These are phyloP conservation scores for Pogonomyrmex californicus DNA, from an alignment of 1,140 invertebrate genomes.

Conservation along the genomic window DNA sequence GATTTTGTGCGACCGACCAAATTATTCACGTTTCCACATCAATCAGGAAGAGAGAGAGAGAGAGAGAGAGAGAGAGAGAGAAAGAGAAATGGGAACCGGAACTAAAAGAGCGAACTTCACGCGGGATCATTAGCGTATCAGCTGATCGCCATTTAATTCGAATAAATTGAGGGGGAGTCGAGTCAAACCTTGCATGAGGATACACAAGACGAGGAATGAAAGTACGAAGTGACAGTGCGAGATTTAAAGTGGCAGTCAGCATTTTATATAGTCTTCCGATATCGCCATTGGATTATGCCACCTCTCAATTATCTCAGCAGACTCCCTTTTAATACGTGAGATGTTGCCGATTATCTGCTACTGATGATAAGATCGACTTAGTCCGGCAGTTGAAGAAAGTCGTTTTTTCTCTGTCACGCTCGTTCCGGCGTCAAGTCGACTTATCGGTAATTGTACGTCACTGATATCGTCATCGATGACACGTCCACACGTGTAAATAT, in stretches of 20 bases:
- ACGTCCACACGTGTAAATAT: conserved; percentile 21
- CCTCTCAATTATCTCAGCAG: neutral
- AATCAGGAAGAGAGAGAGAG: no score
- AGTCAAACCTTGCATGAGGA: neutral
- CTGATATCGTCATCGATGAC: conserved; percentile 20
- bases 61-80: no score
- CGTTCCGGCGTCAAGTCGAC: neutral
- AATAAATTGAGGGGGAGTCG: neutral
- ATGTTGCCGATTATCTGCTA: neutral
- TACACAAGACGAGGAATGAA: neutral
- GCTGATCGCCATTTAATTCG: neutral
- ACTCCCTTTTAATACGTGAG: neutral
- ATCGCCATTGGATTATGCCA: neutral
- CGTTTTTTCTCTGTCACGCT: neutral
- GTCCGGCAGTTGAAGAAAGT: no score
- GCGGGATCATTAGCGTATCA: neutral
- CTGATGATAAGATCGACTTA: neutral
- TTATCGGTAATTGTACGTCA: conserved; percentile 10
- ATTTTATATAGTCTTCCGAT: neutral
- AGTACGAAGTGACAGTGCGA: neutral
- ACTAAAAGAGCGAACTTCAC: neutral
- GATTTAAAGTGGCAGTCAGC: neutral
- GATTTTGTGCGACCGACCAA: no score
- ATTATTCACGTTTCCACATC: no score
- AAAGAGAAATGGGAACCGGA: neutral